These are phyloP conservation scores for Chloropsis hardwickii DNA, from an alignment of 2,113 vertebrate species.

Conservation along the genomic window DNA sequence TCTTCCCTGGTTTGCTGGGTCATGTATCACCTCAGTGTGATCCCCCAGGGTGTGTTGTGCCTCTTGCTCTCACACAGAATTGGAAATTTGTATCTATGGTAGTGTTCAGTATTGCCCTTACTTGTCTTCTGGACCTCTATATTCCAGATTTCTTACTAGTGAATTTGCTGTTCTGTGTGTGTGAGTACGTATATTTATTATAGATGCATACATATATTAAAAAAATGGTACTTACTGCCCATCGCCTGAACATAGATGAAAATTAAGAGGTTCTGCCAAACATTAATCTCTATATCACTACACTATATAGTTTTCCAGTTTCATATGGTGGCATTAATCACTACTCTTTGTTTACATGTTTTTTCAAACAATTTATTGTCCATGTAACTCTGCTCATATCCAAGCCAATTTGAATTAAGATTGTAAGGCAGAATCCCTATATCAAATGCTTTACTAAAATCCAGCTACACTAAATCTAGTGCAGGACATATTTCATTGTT, in stretches of 20 bases:
- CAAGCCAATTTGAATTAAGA: neutral
- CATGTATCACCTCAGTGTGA: neutral
- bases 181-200: neutral
- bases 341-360: neutral
- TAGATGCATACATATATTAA: neutral
- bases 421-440: neutral
- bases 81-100: neutral
- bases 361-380: slow-evolving; percentile 1
- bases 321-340: neutral
- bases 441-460: neutral
- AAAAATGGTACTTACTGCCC: neutral
- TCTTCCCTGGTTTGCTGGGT: neutral
- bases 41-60: neutral
- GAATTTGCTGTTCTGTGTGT: neutral
- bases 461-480: neutral
- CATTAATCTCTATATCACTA: neutral
- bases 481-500: neutral
- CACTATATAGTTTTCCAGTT: neutral
- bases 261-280: neutral
- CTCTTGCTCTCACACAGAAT: neutral
- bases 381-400: neutral
- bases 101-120: neutral
- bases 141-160: neutral
- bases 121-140: neutral
- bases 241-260: neutral